Conservation (phyloP, 2,888 invertebrate genomes). For the Athalia rosae region DNA sequence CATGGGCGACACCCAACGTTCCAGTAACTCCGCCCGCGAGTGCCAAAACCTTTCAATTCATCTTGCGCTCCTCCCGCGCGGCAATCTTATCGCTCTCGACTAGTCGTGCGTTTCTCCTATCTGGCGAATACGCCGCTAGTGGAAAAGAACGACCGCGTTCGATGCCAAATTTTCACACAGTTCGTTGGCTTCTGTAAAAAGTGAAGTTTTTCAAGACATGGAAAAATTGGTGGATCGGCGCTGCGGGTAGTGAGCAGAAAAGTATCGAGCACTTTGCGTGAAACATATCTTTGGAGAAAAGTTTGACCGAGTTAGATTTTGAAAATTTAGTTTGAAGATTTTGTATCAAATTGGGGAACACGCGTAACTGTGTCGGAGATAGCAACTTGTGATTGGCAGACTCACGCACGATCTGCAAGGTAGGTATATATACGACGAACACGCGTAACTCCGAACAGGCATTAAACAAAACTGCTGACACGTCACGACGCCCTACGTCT, state of each 20-base stretch:
- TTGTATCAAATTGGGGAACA: neutral
- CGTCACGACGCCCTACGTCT: slow-evolving; percentile 30
- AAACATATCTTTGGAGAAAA: no score
- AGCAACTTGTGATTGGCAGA: slow-evolving; percentile 16
- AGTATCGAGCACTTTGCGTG: neutral
- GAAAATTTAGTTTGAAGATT: no score
- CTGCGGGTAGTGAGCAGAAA: slow-evolving; percentile 23
- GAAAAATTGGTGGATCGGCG: slow-evolving; percentile 26
- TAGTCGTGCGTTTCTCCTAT: slow-evolving; percentile 37
- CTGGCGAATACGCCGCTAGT: neutral
- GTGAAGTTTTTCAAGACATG: slow-evolving; percentile 16
- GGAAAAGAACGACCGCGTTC: slow-evolving; percentile 33
- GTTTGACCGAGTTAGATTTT: no score
- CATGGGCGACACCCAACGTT: slow-evolving; percentile 53
- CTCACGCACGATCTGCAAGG: neutral
- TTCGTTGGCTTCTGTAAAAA: slow-evolving; percentile 60
- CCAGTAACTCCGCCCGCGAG: slow-evolving; percentile 54
- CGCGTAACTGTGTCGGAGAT: neutral
- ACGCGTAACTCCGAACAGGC: slow-evolving; percentile 16
- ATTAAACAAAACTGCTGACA: slow-evolving; percentile 37
- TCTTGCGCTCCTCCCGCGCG: slow-evolving; percentile 44
- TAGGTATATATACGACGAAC: no score
- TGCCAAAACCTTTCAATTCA: slow-evolving; percentile 60
- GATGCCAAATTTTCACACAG: slow-evolving; percentile 64
- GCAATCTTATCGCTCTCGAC: slow-evolving; percentile 25